Evolutionary conservation across 2,888 invertebrate species (phyloP).

Genomic region (Tenthredo distinguenda): DNA sequence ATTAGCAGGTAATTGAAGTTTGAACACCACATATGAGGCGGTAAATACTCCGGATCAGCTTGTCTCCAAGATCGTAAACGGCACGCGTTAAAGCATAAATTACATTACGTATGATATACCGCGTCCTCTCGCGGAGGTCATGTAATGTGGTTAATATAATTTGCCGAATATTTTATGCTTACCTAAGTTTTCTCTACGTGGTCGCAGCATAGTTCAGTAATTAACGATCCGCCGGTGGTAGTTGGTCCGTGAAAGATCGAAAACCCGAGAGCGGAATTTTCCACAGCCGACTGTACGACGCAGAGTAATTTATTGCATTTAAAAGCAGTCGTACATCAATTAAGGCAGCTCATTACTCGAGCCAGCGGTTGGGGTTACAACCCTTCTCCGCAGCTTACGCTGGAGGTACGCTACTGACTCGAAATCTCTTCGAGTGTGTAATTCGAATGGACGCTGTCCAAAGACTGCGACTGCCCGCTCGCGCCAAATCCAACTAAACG

Average conservation of each 20-base stretch:
- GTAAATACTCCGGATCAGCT: conserved; percentile 40
- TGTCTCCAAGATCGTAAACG: conserved; percentile 42
- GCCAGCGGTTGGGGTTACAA: conserved; percentile 54
- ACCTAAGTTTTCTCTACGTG: conserved; percentile 3
- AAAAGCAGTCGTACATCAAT: conserved; percentile 55
- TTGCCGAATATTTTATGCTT: conserved; percentile 23
- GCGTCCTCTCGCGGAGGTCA: not conserved
- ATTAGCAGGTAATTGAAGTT: conserved; percentile 45
- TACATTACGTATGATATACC: conserved; percentile 7
- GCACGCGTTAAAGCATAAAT: conserved; percentile 21
- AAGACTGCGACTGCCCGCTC: conserved; percentile 42
- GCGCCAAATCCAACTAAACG: conserved; percentile 44
- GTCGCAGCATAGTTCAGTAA: conserved; percentile 41
- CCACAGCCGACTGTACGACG: conserved; percentile 50
- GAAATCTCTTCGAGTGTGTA: conserved; percentile 53
- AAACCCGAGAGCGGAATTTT: conserved; percentile 47
- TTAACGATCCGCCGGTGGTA: conserved; percentile 37
- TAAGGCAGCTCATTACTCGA: conserved; percentile 55
- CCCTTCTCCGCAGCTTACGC: conserved; percentile 49
- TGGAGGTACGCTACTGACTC: conserved; percentile 49
- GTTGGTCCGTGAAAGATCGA: conserved; percentile 50
- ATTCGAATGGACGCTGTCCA: conserved; percentile 54
- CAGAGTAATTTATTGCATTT: conserved; percentile 54
- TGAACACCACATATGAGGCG: conserved; percentile 32
- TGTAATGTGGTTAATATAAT: conserved; percentile 6